A percentile compares a stretch with the other conserved stretches of the same genome.
Conservation (phyloP, 2,888 invertebrate genomes). For the Neocrepidodera transversa region DNA sequence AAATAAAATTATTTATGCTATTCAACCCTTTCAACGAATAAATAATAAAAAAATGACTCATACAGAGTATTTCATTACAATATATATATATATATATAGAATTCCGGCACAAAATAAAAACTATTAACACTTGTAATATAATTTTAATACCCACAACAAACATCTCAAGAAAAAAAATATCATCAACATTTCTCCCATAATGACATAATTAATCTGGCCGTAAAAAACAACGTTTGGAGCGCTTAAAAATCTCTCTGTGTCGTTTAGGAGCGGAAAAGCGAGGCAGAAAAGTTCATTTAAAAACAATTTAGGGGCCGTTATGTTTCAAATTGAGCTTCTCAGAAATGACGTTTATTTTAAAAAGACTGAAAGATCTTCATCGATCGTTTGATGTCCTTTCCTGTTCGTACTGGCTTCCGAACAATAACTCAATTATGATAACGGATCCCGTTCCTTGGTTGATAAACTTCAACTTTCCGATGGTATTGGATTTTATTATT, state of each 20-base stretch:
- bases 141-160: too few species aligned
- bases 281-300: slow-evolving; percentile 46
- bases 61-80: too few species aligned
- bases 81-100: too few species aligned
- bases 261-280: slow-evolving; percentile 36
- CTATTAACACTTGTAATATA: too few species aligned
- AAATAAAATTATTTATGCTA: too few species aligned
- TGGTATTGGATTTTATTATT: slow-evolving; percentile 4
- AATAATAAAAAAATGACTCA: too few species aligned
- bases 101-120: too few species aligned
- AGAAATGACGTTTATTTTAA: slow-evolving; percentile 12
- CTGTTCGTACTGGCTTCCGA: slow-evolving; percentile 12
- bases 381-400: slow-evolving; percentile 13
- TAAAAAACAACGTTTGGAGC: slow-evolving; percentile 32
- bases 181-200: slow-evolving; percentile 18
- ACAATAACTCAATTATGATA: slow-evolving; percentile 18
- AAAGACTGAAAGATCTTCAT: slow-evolving; percentile 12
- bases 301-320: slow-evolving; percentile 44
- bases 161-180: too few species aligned
- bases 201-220: slow-evolving; percentile 36
- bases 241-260: slow-evolving; percentile 31
- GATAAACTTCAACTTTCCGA: slow-evolving; percentile 10
- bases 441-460: slow-evolving; percentile 12
- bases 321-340: slow-evolving; percentile 21
- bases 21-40: too few species aligned